Base-by-base conservation (phyloP, 1,140 invertebrate species). In the Bombus balteatus region DNA sequence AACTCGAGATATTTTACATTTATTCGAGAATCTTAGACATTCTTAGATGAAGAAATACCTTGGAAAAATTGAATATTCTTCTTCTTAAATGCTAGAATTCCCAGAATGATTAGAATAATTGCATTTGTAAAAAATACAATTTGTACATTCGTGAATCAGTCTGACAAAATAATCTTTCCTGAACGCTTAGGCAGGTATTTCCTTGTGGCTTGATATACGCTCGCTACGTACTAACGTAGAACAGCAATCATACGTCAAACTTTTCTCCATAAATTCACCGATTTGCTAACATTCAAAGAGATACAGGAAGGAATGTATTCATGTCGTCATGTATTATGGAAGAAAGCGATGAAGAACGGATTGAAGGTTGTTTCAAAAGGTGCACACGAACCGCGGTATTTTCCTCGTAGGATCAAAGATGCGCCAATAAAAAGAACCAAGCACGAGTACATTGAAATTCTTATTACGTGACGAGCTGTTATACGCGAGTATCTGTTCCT, bases 331-430 rank as follows among this genome's bases (percentile, higher is more conserved):
- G 39, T 37, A 18, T 66, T 32, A 34, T 32, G n/a, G n/a, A 47
- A 1, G n/a, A 43, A 10, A 4, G 8, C 6, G n/a, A 9, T 1
- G 22, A 32, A 28, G n/a, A 66, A 15, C 2, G 47, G 32, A 59
- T 76, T 76, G 41, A 37, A 59, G n/a, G 22, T 37, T 72, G 77
- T 32, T 79, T 79, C 39, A 41, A 39, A 28, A 41, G 37, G 39
- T n/a, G 8, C 25, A 5, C 34, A 18, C 28, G 25, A 39, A 72
- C 12, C 3, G 10, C 12, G 10, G 10, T 32, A 75, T 75, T 53
- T 53, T 53, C 6, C 18, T 53, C 47, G 47, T 75, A 75, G 6
- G 72, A 74, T 74, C 80, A 65, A 74, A 73, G 70, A 57, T 65
- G 32, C 28, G 39, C 25, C 80, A 43, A 43, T 53, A 53, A 66